These are phyloP conservation scores for Pelecanus crispus DNA, from an alignment of 2,113 vertebrate genomes.

Conservation along the genomic window DNA sequence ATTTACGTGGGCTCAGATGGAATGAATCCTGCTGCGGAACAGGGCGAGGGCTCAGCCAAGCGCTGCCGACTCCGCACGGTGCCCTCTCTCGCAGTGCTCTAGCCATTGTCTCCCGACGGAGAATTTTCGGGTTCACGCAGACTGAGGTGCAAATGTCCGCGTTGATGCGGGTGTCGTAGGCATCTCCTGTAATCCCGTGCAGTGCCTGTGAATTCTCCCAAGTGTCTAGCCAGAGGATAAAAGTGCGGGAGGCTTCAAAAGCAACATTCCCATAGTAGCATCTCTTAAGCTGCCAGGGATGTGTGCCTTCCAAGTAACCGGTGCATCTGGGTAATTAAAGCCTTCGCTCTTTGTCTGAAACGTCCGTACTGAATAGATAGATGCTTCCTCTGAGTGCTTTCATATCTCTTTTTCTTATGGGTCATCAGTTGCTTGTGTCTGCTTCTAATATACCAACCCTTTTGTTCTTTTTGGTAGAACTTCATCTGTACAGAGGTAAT, in stretches of 20 bases:
- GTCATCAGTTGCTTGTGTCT: neutral
- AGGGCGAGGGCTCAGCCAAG: neutral
- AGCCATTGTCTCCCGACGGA: fast-evolving
- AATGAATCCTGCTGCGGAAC: neutral
- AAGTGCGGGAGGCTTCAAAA: neutral
- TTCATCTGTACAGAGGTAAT: neutral
- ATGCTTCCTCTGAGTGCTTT: neutral
- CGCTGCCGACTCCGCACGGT: fast-evolving
- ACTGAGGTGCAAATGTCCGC: neutral
- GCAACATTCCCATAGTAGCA: neutral
- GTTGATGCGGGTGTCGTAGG: neutral
- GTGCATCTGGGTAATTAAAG: conserved; percentile 1
- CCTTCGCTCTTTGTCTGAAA: neutral
- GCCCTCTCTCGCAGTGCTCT: too few relatives aligned
- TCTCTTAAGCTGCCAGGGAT: neutral
- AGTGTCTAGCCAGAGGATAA: conserved; percentile 24
- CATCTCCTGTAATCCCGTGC: neutral
- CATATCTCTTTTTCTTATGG: neutral
- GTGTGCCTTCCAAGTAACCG: neutral
- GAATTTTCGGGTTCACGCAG: neutral
- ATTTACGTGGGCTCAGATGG: neutral
- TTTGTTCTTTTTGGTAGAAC: conserved; percentile 13
- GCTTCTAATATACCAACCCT: conserved; percentile 9
- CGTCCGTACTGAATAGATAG: neutral
- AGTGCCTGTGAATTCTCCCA: neutral